A percentile compares a stretch with the other conserved stretches of the same genome.
phyloP scores from a whole-genome alignment of 2,113 vertebrate species.

The Morone saxatilis region DNA sequence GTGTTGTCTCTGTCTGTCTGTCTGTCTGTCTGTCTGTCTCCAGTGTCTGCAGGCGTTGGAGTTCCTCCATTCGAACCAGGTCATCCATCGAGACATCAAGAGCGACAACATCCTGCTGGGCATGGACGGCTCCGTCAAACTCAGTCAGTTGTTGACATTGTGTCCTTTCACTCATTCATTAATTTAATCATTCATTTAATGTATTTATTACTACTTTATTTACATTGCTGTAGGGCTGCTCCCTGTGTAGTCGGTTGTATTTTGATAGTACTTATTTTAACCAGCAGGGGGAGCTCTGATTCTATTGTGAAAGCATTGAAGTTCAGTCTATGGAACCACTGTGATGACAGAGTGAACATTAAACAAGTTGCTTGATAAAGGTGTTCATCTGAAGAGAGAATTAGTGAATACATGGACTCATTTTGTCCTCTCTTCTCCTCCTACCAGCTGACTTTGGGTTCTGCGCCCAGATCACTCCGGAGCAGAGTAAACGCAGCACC shows the following conservation, averaged over 20 bases:
- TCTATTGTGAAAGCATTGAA: background rate
- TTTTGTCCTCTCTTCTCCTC: background rate
- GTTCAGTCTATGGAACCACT: background rate
- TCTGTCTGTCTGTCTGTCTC: background rate
- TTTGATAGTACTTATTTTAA: no score
- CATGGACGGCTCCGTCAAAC: slow-evolving; percentile 98
- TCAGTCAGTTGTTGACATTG: slow-evolving; percentile 86
- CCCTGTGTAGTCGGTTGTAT: background rate
- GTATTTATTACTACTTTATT: background rate
- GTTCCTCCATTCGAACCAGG: slow-evolving; percentile 97
- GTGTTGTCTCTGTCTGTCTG: background rate
- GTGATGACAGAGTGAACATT: background rate
- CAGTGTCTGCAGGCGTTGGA: slow-evolving; percentile 98
- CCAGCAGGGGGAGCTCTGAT: slow-evolving; percentile 17
- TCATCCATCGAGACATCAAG: slow-evolving; percentile 99
- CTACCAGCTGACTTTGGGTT: slow-evolving; percentile 95
- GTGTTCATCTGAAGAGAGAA: background rate
- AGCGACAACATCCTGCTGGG: slow-evolving; percentile 98
- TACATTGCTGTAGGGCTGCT: background rate
- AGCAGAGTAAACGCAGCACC: slow-evolving; percentile 98
- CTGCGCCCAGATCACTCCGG: slow-evolving; percentile 98
- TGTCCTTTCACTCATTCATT: background rate
- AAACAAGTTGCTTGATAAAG: background rate
- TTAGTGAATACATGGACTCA: background rate
- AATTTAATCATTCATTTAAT: background rate